Conservation (phyloP, 2,888 invertebrate species). For the Marronus borbonicus region DNA sequence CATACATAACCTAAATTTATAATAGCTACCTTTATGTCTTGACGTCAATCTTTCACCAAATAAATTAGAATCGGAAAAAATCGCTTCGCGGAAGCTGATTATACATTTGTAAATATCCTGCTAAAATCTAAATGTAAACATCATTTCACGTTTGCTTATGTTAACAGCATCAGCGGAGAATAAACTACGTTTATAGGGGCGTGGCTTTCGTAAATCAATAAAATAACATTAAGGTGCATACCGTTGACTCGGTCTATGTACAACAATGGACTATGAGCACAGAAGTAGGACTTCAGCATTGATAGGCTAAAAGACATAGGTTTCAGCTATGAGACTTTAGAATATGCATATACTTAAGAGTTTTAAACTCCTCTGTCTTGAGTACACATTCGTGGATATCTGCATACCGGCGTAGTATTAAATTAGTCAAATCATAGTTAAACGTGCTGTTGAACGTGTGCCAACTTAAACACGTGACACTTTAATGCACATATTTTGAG, state of each 20-base stretch:
- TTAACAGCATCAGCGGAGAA: conserved; percentile 6
- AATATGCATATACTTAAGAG: no score
- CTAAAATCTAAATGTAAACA: conserved; percentile 10
- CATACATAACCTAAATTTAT: background rate
- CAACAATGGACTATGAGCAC: background rate
- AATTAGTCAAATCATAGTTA: conserved; percentile 6
- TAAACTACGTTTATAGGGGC: conserved; percentile 1
- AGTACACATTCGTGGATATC: background rate
- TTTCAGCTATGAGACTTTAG: no score
- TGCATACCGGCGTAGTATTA: background rate
- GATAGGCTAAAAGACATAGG: background rate
- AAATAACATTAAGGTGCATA: background rate
- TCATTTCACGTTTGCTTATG: conserved; percentile 3
- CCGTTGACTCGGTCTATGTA: background rate
- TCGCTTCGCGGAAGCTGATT: background rate
- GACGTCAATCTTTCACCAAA: conserved; percentile 4
- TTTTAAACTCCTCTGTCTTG: no score
- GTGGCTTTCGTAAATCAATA: background rate
- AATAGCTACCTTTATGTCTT: background rate
- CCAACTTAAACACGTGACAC: conserved; percentile 7
- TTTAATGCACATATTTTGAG: background rate
- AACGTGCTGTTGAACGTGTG: conserved; percentile 2
- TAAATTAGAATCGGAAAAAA: conserved; percentile 1
- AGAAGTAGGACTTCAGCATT: background rate
- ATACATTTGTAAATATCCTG: conserved; percentile 12